Evolutionary conservation across 37 sponge, comb jelly and placozoan genomes (phyloP).

Genomic region (Dysidea cf. avara): DNA sequence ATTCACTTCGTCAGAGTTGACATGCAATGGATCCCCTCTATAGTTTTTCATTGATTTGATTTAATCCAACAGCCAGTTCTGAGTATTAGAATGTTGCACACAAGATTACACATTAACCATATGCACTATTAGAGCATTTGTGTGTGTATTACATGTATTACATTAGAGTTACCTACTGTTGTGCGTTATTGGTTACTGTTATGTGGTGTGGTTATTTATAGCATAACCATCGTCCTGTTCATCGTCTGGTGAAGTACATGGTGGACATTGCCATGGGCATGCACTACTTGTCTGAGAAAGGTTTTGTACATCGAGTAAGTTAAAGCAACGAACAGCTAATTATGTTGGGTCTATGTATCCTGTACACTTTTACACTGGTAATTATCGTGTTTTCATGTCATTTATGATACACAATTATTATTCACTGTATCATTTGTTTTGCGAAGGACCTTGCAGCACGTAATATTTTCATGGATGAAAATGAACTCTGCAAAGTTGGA

Average conservation of each 20-base stretch:
- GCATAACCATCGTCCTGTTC: constrained; percentile 23
- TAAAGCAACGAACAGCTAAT: background rate
- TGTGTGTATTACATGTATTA: background rate
- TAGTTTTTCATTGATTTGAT: too few species aligned
- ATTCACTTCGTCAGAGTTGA: background rate
- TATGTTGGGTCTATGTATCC: background rate
- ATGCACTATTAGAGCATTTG: too few species aligned
- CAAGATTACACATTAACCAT: too few species aligned
- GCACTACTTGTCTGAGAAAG: constrained; percentile 75
- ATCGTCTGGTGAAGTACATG: constrained; percentile 68
- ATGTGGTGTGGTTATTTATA: background rate
- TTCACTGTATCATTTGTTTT: background rate
- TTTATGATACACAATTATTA: too few species aligned
- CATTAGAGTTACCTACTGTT: background rate
- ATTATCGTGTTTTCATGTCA: background rate
- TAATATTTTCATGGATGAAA: constrained; percentile 66
- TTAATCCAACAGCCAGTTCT: too few species aligned
- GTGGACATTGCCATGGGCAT: constrained; percentile 69
- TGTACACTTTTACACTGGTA: background rate
- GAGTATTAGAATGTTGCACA: too few species aligned
- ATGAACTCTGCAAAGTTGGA: constrained; percentile 79
- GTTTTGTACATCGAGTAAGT: constrained; percentile 47
- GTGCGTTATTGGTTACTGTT: background rate
- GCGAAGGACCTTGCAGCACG: constrained; percentile 82
- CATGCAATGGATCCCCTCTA: too few species aligned